These are phyloP conservation scores for Oligia latruncula DNA, from an alignment of 2,888 invertebrate genomes.

Conservation along the genomic window DNA sequence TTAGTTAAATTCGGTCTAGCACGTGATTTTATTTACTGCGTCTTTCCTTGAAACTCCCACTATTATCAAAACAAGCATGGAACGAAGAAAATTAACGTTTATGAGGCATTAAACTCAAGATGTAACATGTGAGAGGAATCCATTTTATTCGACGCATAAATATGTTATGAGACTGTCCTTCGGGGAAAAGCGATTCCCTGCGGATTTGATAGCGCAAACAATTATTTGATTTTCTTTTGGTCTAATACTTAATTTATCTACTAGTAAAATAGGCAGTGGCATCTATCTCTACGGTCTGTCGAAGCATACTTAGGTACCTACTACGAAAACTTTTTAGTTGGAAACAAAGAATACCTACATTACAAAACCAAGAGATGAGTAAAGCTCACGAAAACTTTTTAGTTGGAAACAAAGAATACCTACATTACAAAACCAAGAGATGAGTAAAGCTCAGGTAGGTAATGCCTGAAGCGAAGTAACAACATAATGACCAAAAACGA, in stretches of 20 bases:
- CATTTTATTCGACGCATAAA: constrained; percentile 48
- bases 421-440: neutral
- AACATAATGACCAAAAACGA: neutral
- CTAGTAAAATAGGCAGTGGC: neutral
- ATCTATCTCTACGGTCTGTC: neutral
- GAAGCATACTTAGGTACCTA: no score
- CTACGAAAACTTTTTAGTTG: neutral
- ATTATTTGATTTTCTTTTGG: constrained; percentile 15
- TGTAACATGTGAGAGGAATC: constrained; percentile 24
- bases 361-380: neutral
- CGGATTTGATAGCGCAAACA: constrained; percentile 3
- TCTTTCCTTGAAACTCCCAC: constrained; percentile 45
- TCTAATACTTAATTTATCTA: neutral
- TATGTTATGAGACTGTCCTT: constrained; percentile 28
- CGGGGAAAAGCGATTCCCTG: constrained; percentile 23
- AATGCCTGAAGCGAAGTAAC: neutral
- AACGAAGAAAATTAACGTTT: constrained; percentile 41
- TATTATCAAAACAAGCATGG: constrained; percentile 41
- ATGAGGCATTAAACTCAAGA: constrained; percentile 44
- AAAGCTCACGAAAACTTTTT: neutral
- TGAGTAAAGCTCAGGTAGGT: neutral
- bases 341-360: neutral
- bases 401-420: neutral
- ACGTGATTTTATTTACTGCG: constrained; percentile 49
- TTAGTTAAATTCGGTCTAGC: constrained; percentile 26